These are phyloP conservation scores for Diarsia brunnea DNA, from an alignment of 2,888 invertebrate genomes.

Conservation along the genomic window DNA sequence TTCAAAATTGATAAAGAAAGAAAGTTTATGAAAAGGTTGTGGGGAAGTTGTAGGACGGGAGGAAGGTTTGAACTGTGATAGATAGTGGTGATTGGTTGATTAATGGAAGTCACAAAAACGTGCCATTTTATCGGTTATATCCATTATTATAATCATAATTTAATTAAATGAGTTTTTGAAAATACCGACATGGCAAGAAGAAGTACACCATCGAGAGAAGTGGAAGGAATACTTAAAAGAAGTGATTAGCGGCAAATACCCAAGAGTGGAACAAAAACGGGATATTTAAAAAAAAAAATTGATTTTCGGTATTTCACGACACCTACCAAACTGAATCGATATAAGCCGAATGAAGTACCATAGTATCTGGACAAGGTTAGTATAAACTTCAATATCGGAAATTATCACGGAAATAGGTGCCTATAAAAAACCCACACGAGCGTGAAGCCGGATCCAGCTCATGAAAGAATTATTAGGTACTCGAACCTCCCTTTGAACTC, in stretches of 20 bases:
- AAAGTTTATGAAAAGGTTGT: neutral
- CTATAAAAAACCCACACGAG: neutral
- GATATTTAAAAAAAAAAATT: neutral
- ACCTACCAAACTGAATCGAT: neutral
- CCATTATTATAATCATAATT: neutral
- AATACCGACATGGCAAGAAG: neutral
- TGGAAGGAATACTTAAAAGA: neutral
- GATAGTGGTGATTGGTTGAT: no score
- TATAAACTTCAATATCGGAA: neutral
- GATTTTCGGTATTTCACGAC: neutral
- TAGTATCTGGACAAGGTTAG: neutral
- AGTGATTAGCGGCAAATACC: neutral
- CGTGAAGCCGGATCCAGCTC: neutral
- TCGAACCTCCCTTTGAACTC: neutral
- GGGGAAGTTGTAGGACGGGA: no score
- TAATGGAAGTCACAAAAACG: neutral
- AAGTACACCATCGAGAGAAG: neutral
- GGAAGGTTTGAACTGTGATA: no score
- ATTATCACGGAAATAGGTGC: conserved; percentile 6
- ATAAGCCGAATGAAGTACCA: no score
- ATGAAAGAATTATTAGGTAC: conserved; percentile 1
- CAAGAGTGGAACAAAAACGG: neutral
- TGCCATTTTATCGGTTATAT: neutral
- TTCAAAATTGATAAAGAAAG: neutral
- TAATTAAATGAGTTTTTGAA: neutral